A percentile compares a stretch with the other conserved stretches of the same genome.
Evolutionary conservation across 2,888 invertebrate genomes (phyloP).

Genomic region (Tethea ocularis): DNA sequence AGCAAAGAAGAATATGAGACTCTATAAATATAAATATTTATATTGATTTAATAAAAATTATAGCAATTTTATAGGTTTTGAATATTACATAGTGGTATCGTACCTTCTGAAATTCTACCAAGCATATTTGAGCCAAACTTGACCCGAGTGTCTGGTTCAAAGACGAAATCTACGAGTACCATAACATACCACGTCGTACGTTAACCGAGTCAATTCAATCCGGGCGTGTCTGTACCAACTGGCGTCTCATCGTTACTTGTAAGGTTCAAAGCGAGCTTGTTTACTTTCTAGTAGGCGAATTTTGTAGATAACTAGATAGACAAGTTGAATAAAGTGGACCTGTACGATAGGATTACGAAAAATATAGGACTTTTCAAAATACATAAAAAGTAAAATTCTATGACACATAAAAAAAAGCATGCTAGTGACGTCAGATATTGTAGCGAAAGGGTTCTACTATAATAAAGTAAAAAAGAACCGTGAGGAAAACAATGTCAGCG

Average conservation of each 20-base stretch:
- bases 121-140: not conserved
- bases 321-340: too few species aligned
- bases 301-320: not conserved
- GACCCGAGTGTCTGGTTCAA: not conserved
- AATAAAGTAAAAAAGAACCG: too few species aligned
- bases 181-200: not conserved
- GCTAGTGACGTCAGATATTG: too few species aligned
- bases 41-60: too few species aligned
- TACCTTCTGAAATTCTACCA: not conserved
- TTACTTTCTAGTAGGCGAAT: not conserved
- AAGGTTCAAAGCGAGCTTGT: not conserved
- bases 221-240: not conserved
- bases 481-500: too few species aligned
- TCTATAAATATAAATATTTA: too few species aligned
- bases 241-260: conserved; percentile 1
- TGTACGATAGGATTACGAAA: not conserved
- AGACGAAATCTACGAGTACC: not conserved
- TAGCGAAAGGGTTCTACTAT: too few species aligned
- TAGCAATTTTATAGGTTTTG: too few species aligned
- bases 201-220: conserved; percentile 2
- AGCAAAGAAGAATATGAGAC: too few species aligned
- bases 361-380: too few species aligned
- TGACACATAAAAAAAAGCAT: too few species aligned
- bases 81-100: not conserved
- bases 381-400: too few species aligned